Base-by-base conservation (phyloP, 2,113 vertebrate genomes). In the Oncorhynchus nerka region DNA sequence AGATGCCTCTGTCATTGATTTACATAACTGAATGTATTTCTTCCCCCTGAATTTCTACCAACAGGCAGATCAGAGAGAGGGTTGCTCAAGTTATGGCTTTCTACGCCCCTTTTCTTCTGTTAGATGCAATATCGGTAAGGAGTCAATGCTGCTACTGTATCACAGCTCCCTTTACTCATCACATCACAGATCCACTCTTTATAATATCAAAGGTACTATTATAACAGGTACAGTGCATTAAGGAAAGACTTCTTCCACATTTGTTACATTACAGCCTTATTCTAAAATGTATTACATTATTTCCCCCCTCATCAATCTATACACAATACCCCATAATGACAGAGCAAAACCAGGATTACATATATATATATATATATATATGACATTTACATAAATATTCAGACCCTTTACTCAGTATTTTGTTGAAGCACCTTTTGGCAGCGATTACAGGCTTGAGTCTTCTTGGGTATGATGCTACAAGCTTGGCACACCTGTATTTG, bases 81-180 rank as follows among this genome's bases (percentile, higher is more conserved):
- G 92, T 90, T 39, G 72, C 86, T 24, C 85, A 87, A 2, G 65
- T 93, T 3, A 65, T 92, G 26, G 0, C 79, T 24, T 81, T 93
- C 28, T 93, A 92, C 1, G 83, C 88, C 59, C 90, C 89, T 4
- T 92, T 91, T 28, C 4, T 90, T 26, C 1, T 93, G 11, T 32
- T 93, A 15, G 92, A 93, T 45, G 85, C 89, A 16, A 3, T 71
- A 39, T 73, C 80, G 26, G 93, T 93, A 73, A 90, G 90, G 81
- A 57, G 39, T 12, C 20, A 62, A 22, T 66, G 2, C 22, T 39
- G 11, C 2, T 13, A 55, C 15, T 57, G 13, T 3, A 0, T 61
- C 11, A 11, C 48, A 71, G 8, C 59, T 62, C 19, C 20, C 13
- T 62, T n/a, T 62, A 62, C 59, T 62, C 59, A n/a, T 62, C 7